phyloP scores from a whole-genome alignment of 2,113 vertebrate species.

The Galeopterus variegatus region DNA sequence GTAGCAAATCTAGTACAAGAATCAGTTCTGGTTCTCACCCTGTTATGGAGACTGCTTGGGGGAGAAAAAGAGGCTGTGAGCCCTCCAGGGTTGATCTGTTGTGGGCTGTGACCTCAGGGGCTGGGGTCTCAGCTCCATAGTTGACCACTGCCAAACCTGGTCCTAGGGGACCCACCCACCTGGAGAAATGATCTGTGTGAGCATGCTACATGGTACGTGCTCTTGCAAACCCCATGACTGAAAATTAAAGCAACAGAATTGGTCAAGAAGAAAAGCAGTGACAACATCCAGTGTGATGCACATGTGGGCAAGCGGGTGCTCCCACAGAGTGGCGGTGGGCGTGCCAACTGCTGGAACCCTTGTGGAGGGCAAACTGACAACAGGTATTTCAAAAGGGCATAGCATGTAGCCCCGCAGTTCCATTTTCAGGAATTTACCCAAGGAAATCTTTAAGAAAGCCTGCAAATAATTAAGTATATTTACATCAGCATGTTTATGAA shows the following conservation, averaged over 20 bases:
- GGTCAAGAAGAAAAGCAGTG: not conserved
- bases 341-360: not conserved
- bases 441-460: too few relatives aligned
- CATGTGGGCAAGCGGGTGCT: accelerated
- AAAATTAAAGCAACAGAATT: not conserved
- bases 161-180: too few relatives aligned
- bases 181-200: too few relatives aligned
- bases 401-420: too few relatives aligned
- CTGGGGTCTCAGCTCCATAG: not conserved
- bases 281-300: too few relatives aligned
- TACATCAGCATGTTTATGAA: too few relatives aligned
- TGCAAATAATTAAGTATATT: too few relatives aligned
- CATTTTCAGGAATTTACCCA: too few relatives aligned
- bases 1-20: not conserved
- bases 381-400: not conserved
- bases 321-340: too few relatives aligned
- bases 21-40: not conserved
- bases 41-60: not conserved
- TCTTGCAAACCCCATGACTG: not conserved
- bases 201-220: not conserved
- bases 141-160: not conserved
- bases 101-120: not conserved
- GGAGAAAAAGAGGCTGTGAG: not conserved
- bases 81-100: not conserved
- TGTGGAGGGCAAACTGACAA: not conserved